Evolutionary conservation across 2,888 invertebrate genomes (phyloP).

Genomic region (Mesochorus sp.): DNA sequence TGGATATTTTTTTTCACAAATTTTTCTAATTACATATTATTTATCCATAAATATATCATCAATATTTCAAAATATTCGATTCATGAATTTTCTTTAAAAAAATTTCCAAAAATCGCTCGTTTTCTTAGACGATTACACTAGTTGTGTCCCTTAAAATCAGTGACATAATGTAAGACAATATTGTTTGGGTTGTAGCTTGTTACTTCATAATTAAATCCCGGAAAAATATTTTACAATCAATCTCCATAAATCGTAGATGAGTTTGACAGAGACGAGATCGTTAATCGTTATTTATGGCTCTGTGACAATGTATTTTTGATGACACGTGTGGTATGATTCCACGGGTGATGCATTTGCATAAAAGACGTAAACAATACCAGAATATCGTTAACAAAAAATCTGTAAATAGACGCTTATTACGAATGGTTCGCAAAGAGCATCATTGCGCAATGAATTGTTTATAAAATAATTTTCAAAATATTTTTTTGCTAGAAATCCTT

Average conservation of each 20-base stretch:
- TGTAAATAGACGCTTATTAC: not conserved
- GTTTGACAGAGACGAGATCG: constrained; percentile 2
- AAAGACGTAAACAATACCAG: not conserved
- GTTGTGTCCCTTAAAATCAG: too few species aligned
- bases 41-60: too few species aligned
- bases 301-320: constrained; percentile 11
- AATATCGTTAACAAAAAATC: not conserved
- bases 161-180: too few species aligned
- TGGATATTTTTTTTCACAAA: too few species aligned
- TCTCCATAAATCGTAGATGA: not conserved
- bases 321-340: not conserved
- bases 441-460: not conserved
- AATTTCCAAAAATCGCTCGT: too few species aligned
- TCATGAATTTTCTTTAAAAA: too few species aligned
- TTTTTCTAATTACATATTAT: too few species aligned
- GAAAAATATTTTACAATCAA: constrained; percentile 7
- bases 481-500: too few species aligned
- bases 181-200: too few species aligned
- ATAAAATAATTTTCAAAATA: too few species aligned
- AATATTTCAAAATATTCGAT: too few species aligned
- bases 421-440: not conserved
- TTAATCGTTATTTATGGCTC: not conserved
- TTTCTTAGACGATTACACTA: too few species aligned
- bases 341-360: not conserved
- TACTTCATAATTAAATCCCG: not conserved